phyloP scores from a whole-genome alignment of 1,140 invertebrate species.

The Harlomillsia oculata region DNA sequence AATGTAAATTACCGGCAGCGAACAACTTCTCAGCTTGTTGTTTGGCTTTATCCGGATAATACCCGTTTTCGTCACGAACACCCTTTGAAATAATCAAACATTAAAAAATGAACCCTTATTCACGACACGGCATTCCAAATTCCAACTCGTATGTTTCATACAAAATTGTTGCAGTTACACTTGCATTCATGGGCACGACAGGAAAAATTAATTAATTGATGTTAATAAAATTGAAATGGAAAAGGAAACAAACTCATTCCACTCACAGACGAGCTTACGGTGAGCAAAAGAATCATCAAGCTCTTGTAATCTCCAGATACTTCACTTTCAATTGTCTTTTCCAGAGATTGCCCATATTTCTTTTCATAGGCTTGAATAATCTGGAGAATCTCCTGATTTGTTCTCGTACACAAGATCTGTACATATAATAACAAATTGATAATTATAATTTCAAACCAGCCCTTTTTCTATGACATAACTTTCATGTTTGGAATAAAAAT shows the following conservation, averaged over 20 bases:
- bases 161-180: no score
- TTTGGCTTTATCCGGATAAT: slow-evolving; percentile 43
- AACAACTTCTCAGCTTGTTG: slow-evolving; percentile 48
- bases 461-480: neutral
- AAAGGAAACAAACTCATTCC: neutral
- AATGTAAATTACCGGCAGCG: neutral
- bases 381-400: slow-evolving; percentile 54
- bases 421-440: slow-evolving; percentile 1
- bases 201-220: no score
- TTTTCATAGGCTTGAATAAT: slow-evolving; percentile 57
- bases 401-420: slow-evolving; percentile 58
- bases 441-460: neutral
- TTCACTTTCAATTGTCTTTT: slow-evolving; percentile 65
- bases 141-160: no score
- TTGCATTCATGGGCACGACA: no score
- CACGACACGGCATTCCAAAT: no score
- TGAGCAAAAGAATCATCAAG: slow-evolving; percentile 57
- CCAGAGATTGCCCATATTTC: slow-evolving; percentile 58
- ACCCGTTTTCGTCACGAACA: slow-evolving; percentile 40
- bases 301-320: slow-evolving; percentile 67
- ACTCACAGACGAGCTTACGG: slow-evolving; percentile 37
- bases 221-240: no score
- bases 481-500: neutral
- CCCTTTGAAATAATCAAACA: slow-evolving; percentile 8
- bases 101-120: no score